Conservation (phyloP, 2,113 vertebrate genomes). For the Ranitomeya imitator region DNA sequence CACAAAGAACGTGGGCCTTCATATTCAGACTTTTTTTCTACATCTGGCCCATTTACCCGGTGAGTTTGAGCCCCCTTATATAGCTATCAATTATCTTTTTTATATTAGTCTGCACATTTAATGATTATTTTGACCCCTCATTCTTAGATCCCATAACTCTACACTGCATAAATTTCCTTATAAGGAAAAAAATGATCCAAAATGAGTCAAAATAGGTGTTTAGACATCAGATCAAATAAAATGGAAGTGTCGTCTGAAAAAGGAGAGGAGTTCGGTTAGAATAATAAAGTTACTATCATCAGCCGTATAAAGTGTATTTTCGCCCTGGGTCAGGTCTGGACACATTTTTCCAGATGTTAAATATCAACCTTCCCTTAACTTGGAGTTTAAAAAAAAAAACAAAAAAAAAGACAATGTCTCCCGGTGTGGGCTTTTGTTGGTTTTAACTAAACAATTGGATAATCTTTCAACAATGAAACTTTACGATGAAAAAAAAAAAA, state of each 20-base stretch:
- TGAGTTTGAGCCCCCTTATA: too few relatives aligned
- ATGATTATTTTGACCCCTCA: neutral
- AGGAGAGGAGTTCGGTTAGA: constrained; percentile 66
- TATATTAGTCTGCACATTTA: too few relatives aligned
- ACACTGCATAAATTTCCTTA: neutral
- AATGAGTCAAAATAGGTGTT: constrained; percentile 48
- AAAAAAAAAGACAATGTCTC: constrained; percentile 63
- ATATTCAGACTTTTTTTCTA: too few relatives aligned
- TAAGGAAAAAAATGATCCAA: neutral
- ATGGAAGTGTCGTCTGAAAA: constrained; percentile 66
- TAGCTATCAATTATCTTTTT: too few relatives aligned
- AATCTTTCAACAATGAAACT: constrained; percentile 63
- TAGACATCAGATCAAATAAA: constrained; percentile 62
- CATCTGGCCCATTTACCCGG: too few relatives aligned
- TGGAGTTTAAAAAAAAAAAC: neutral
- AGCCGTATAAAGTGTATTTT: constrained; percentile 65
- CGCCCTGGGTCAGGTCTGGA: constrained; percentile 64
- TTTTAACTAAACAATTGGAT: constrained; percentile 66
- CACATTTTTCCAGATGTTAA: constrained; percentile 65
- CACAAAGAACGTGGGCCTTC: too few relatives aligned
- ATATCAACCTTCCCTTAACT: constrained; percentile 63
- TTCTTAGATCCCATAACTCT: neutral
- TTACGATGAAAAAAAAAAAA: constrained; percentile 62
- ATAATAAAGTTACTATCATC: constrained; percentile 69
- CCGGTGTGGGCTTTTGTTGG: constrained; percentile 64